Base-by-base conservation (phyloP, 2,888 invertebrate genomes). In the Luperina testacea region DNA sequence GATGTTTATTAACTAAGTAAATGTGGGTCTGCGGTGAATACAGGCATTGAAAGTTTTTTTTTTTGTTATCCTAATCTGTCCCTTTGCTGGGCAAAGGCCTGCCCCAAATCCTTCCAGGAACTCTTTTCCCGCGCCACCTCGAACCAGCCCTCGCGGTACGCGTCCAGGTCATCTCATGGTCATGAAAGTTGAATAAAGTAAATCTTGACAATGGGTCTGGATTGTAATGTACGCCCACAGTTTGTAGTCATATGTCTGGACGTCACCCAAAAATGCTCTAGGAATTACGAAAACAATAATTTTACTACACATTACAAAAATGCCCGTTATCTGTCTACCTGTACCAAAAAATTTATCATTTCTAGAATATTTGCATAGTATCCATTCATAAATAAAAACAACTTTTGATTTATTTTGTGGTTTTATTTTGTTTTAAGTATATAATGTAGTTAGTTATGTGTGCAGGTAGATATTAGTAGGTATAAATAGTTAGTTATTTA, bases 201-300 rank as follows among this genome's bases (percentile, higher is more conserved):
- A 61, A 75, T n/a, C 20, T 76, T 61, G 75, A n/a, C 75, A 48
- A 9, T 63, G 48, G 61, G 15, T n/a, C 6, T 42, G 42, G n/a
- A 61, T 20, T 63, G 2, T 24, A 15, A 8, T n/a, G 11, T 42
- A 15, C 65, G 42, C 65, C 15, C 24, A 65, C 38, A 1, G 13
- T 32, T 63, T 17, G 17, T 32, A 15, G 17, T 32, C 27, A 32
- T 32, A 20, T 63, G 63, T 32, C 53, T 53, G 53, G 53, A 32
- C 38, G 9, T 1, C 70, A 17, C 17, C 32, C 32, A 32, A 51
- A 51, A 32, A 15, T 53, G 53, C 38, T 70, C 15, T 32, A 53
- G 32, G 8, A 38, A 70, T 70, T 24, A 9, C 24, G 9, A 17
- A 38, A 53, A 9, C 24, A 70, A 24, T 53, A 53, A 45, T 7